Evolutionary conservation across 2,113 vertebrate genomes (phyloP).

Genomic region (Hirundichthys speculiger): DNA sequence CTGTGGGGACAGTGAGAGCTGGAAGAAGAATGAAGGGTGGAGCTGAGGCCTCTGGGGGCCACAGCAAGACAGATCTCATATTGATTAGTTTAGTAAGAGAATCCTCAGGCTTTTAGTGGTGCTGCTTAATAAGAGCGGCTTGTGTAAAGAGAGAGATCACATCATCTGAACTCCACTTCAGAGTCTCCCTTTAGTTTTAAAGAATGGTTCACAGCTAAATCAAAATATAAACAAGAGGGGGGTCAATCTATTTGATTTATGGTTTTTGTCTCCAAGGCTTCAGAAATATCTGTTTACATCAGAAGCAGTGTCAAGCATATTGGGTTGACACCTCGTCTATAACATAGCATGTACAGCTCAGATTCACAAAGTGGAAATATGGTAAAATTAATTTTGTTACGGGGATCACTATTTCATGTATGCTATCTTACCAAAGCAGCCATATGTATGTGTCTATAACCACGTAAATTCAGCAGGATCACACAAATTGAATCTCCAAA

Average conservation of each 20-base stretch:
- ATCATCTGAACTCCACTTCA: slow-evolving; percentile 64
- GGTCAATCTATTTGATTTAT: slow-evolving; percentile 22
- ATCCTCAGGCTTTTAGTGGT: slow-evolving; percentile 75
- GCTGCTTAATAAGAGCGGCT: slow-evolving; percentile 74
- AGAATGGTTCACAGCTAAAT: slow-evolving; percentile 42
- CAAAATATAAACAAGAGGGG: slow-evolving; percentile 48
- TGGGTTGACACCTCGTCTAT: not conserved
- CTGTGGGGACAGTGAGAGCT: slow-evolving; percentile 36
- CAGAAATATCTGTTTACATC: not conserved
- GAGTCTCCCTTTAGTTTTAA: slow-evolving; percentile 47
- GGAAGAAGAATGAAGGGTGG: slow-evolving; percentile 57
- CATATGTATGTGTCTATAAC: not conserved
- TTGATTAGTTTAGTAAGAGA: slow-evolving; percentile 78
- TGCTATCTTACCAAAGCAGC: slow-evolving; percentile 12
- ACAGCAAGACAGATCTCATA: slow-evolving; percentile 58
- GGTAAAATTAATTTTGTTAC: not conserved
- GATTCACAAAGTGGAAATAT: not conserved
- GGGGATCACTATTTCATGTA: not conserved
- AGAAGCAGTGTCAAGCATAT: not conserved
- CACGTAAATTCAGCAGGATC: not conserved
- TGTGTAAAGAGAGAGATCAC: slow-evolving; percentile 65
- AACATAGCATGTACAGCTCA: not conserved
- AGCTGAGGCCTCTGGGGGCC: slow-evolving; percentile 43
- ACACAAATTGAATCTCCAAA: not conserved
- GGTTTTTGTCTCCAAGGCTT: slow-evolving; percentile 8